Conservation (phyloP, 2,888 invertebrate species). For the Leistus spinibarbis region DNA sequence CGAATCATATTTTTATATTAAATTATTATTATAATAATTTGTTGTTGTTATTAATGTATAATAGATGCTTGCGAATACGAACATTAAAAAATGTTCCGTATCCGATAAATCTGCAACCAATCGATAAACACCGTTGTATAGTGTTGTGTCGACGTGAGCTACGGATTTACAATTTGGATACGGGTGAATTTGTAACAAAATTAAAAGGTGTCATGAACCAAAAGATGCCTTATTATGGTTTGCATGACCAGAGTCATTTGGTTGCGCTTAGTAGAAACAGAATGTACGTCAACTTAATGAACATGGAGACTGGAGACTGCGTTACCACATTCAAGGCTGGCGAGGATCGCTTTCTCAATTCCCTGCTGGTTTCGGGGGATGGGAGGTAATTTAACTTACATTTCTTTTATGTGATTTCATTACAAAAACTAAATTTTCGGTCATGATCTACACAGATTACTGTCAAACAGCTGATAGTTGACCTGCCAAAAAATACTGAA, state of each 20-base stretch:
- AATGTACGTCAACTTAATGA: conserved; percentile 90
- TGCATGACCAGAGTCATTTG: conserved; percentile 78
- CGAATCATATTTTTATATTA: conserved; percentile 42
- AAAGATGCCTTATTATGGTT: conserved; percentile 88
- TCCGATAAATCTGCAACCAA: conserved; percentile 78
- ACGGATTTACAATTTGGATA: conserved; percentile 78
- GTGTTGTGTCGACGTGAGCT: conserved; percentile 83
- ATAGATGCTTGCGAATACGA: conserved; percentile 69
- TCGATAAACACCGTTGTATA: conserved; percentile 76
- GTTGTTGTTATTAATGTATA: not conserved
- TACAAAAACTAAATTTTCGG: not conserved
- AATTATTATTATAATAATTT: not conserved
- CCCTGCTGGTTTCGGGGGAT: conserved; percentile 84
- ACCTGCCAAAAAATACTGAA: too few relatives aligned
- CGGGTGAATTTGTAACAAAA: conserved; percentile 73
- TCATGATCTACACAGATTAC: too few relatives aligned
- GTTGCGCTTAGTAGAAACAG: conserved; percentile 84
- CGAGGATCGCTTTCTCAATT: conserved; percentile 88
- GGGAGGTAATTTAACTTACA: conserved; percentile 66
- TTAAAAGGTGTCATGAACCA: conserved; percentile 90
- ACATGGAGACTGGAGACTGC: conserved; percentile 78
- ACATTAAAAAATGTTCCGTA: conserved; percentile 75
- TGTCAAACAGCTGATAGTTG: too few relatives aligned
- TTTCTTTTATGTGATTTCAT: not conserved
- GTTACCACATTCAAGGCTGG: conserved; percentile 89